Evolutionary conservation across 2,113 vertebrate species (phyloP), one percentile per base, ranked within the genome.

Genomic region (Numenius arquata): DNA sequence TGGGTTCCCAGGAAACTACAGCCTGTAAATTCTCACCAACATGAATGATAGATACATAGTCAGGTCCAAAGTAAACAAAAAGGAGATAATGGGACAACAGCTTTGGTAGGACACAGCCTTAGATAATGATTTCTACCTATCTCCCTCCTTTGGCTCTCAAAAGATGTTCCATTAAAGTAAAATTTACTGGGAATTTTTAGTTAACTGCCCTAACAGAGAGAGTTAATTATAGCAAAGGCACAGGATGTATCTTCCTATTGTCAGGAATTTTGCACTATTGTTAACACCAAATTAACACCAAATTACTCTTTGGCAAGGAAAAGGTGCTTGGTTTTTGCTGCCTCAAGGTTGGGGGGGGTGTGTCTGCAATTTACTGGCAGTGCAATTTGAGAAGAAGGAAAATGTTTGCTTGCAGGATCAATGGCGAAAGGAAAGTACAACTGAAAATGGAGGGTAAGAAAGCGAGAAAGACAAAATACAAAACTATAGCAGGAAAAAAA

Each of bases 331-430:
- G 2, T 59, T 66, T 81, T 92, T 59, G 66, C 36, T 95, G 22
- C 34, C 14, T 84, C 1, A 2, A 7, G 32, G 22, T 21, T 58
- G 3, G 2, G 2, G 2, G 45, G 9, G 45, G 19, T 32, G 19
- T 32, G 4, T 9, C 8, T 66, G 45, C 4, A 73, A 58, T 85
- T 88, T 76, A 76, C 41, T 73, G 66, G 34, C 78, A 86, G 12
- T 0, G 1, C 8, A 65, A 41, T 59, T 65, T 92, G 41, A 11
- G 74, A 88, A 62, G 38, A 85, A 14, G 70, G 20, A 80, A 88
- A 78, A 73, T 36, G 13, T 66, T 92, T 88, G 3, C n/a, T 84
- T 67, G 25, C 17, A 80, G 45, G 19, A 80, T 70, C 32, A 59
- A n/a, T 74, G n/a, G 65, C 17, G 90, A 72, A 79, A 85, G 26